These are phyloP conservation scores for Uria lomvia DNA, from an alignment of 2,113 vertebrate genomes.

Conservation along the genomic window DNA sequence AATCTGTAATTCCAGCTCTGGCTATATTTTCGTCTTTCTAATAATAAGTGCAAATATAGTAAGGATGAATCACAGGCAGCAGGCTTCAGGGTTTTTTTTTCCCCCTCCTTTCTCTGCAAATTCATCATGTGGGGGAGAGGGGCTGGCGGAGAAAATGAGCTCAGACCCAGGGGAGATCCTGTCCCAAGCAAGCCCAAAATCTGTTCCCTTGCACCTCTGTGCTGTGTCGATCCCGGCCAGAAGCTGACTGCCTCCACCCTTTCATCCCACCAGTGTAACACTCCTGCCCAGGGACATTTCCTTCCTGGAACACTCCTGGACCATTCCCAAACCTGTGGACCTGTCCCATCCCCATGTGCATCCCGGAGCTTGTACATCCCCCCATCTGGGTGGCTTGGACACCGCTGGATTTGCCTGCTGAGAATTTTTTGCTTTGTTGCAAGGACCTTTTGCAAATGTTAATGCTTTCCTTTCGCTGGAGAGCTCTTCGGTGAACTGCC, in stretches of 20 bases:
- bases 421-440: slow-evolving; percentile 7
- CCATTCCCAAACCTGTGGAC: neutral
- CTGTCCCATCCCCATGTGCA: neutral
- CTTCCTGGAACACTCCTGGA: neutral
- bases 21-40: slow-evolving; percentile 62
- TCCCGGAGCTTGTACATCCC: neutral
- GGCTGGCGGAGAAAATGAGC: neutral
- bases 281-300: neutral
- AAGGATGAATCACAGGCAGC: slow-evolving; percentile 60
- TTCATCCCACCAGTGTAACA: neutral
- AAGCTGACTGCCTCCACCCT: neutral
- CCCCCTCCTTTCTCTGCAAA: neutral
- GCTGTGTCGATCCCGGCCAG: neutral
- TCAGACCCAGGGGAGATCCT: neutral
- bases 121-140: neutral
- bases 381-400: neutral
- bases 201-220: neutral
- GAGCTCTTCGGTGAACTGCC: slow-evolving; percentile 53
- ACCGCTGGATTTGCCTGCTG: slow-evolving; percentile 13
- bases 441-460: slow-evolving; percentile 65
- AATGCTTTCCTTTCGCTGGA: slow-evolving; percentile 54
- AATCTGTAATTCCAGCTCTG: slow-evolving; percentile 49
- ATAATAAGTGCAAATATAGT: slow-evolving; percentile 62
- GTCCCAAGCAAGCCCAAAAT: neutral
- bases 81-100: neutral